Percentiles rank a stretch among this genome's conserved stretches.
Conservation (phyloP, 1,140 invertebrate genomes). For the Rhyzopertha dominica region DNA sequence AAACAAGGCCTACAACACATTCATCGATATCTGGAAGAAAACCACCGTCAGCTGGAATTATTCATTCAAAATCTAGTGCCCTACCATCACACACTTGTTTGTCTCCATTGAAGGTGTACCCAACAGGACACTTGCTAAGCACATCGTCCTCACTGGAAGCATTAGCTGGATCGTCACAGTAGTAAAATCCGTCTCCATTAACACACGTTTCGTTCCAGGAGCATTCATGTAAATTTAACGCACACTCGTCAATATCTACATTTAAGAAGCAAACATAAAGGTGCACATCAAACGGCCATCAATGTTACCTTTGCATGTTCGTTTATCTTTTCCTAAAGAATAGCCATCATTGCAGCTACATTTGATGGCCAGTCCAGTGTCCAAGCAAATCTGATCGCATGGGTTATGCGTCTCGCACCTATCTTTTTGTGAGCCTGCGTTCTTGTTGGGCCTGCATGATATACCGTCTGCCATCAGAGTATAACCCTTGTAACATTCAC, state of each 20-base stretch:
- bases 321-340: conserved; percentile 59
- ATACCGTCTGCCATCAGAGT: conserved; percentile 55
- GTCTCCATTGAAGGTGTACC: conserved; percentile 57
- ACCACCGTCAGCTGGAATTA: conserved; percentile 12
- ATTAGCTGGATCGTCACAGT: conserved; percentile 25
- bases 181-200: conserved; percentile 37
- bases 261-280: conserved; percentile 5
- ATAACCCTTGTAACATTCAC: conserved; percentile 64
- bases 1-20: conserved; percentile 51
- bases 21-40: conserved; percentile 61
- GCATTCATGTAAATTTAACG: conserved; percentile 55
- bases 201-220: conserved; percentile 34
- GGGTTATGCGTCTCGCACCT: conserved; percentile 59
- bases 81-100: conserved; percentile 66
- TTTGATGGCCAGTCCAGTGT: conserved; percentile 55
- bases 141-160: conserved; percentile 17
- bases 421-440: conserved; percentile 23
- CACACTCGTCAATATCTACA: conserved; percentile 64
- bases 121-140: conserved; percentile 52
- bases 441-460: conserved; percentile 50
- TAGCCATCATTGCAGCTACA: conserved; percentile 67
- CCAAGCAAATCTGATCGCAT: conserved; percentile 61
- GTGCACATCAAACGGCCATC: too few relatives aligned
- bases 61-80: conserved; percentile 15
- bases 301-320: conserved; percentile 54